Percentiles rank a stretch among this genome's conserved stretches.
Conservation (phyloP, 2,797 vertebrate species). For the Mormyrops attenuatus region DNA sequence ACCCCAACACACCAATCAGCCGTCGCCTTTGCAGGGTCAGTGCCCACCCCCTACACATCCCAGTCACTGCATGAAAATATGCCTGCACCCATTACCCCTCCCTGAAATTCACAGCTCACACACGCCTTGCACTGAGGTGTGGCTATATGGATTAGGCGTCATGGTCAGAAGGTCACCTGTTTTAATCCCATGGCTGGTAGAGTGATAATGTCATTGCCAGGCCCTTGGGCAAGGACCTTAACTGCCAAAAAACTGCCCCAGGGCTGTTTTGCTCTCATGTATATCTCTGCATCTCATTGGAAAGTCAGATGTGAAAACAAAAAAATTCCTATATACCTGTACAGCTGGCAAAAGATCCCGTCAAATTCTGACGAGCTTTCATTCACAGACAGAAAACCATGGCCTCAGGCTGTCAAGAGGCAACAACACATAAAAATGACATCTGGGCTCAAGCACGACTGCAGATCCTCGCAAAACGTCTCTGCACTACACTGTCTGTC, state of each 20-base stretch:
- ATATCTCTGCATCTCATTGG: too few relatives aligned
- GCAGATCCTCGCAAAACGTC: background rate
- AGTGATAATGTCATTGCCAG: background rate
- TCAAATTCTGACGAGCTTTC: background rate
- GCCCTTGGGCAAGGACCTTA: background rate
- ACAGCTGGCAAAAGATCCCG: background rate
- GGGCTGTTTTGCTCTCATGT: too few relatives aligned
- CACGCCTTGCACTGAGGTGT: background rate
- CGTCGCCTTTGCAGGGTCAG: background rate
- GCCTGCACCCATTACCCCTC: background rate
- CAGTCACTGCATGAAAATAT: background rate
- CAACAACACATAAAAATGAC: background rate
- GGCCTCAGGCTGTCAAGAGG: background rate
- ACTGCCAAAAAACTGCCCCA: background rate
- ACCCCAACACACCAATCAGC: background rate
- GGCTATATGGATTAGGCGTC: background rate
- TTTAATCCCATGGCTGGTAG: background rate
- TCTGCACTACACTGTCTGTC: background rate
- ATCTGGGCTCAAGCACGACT: background rate
- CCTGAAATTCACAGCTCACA: background rate
- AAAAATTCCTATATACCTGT: too few relatives aligned
- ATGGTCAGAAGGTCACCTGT: background rate
- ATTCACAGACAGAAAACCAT: background rate
- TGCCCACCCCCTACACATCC: background rate
- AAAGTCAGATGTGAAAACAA: too few relatives aligned